Conservation (phyloP, 1,140 invertebrate species). For the Eriosoma lanigerum region DNA sequence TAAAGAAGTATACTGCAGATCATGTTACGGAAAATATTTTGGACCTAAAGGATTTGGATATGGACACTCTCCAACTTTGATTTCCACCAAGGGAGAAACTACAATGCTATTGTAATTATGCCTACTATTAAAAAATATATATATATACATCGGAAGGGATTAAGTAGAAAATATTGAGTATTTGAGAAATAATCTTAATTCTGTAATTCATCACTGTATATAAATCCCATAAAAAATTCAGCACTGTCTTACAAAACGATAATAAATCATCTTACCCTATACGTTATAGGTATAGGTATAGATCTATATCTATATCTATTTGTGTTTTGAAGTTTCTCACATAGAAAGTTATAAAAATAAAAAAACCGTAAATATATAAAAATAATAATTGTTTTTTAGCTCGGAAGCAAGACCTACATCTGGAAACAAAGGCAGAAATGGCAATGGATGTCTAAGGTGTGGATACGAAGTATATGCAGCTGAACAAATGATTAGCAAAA, state of each 20-base stretch:
- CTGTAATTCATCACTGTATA: too few species aligned
- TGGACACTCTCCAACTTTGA: constrained; percentile 80
- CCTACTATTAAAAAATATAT: not conserved
- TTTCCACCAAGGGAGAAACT: constrained; percentile 73
- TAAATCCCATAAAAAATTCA: too few species aligned
- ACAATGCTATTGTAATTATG: constrained; percentile 71
- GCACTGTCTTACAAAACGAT: too few species aligned
- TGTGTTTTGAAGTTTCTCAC: too few species aligned
- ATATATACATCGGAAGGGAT: not conserved
- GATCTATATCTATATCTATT: too few species aligned
- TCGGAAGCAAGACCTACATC: constrained; percentile 63
- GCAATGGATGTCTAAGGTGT: constrained; percentile 79
- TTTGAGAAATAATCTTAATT: too few species aligned
- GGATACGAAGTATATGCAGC: constrained; percentile 88
- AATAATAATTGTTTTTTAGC: constrained; percentile 56
- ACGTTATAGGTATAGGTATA: too few species aligned
- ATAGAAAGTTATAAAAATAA: too few species aligned
- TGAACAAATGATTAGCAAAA: constrained; percentile 92
- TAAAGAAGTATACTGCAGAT: constrained; percentile 82
- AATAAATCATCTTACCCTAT: too few species aligned
- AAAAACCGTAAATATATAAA: too few species aligned
- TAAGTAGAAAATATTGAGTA: too few species aligned
- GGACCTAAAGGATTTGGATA: constrained; percentile 89
- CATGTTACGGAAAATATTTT: constrained; percentile 86
- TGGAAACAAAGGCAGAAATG: constrained; percentile 65